These are phyloP conservation scores for Lamellibrachia luymesi DNA, from an alignment of 1,140 invertebrate species.

Conservation along the genomic window DNA sequence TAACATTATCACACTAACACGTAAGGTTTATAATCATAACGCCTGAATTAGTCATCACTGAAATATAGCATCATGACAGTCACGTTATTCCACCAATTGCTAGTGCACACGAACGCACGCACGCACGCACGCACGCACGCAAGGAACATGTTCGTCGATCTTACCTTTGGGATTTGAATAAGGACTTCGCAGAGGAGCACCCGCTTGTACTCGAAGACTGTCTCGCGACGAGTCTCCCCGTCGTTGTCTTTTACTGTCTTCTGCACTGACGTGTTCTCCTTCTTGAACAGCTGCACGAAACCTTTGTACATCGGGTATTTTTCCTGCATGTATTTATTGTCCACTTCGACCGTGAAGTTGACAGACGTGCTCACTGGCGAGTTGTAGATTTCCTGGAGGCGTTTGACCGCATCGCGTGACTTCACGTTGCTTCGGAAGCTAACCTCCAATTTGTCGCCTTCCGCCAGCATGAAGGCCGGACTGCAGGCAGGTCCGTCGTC, in stretches of 20 bases:
- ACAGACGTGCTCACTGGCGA: not conserved
- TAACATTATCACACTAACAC: too few species aligned
- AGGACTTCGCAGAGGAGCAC: not conserved
- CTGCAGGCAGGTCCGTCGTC: slow-evolving; percentile 40
- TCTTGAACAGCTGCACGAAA: slow-evolving; percentile 9
- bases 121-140: not conserved
- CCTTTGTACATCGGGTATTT: slow-evolving; percentile 38
- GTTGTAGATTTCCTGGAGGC: not conserved
- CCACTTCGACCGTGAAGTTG: not conserved
- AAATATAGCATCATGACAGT: not conserved
- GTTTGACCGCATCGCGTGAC: not conserved
- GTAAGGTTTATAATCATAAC: too few species aligned
- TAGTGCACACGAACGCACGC: not conserved
- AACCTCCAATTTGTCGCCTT: slow-evolving; percentile 45
- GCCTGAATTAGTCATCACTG: too few species aligned
- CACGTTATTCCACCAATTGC: not conserved
- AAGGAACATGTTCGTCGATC: not conserved
- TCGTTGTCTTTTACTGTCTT: not conserved
- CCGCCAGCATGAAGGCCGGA: slow-evolving; percentile 27
- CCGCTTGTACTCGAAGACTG: not conserved
- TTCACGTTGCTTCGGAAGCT: slow-evolving; percentile 46
- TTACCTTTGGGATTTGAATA: not conserved
- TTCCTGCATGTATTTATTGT: not conserved
- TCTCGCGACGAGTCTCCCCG: not conserved
- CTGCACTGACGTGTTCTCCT: not conserved